Base-by-base conservation (phyloP, 2,888 invertebrate species). In the Drosophila mettleri region DNA sequence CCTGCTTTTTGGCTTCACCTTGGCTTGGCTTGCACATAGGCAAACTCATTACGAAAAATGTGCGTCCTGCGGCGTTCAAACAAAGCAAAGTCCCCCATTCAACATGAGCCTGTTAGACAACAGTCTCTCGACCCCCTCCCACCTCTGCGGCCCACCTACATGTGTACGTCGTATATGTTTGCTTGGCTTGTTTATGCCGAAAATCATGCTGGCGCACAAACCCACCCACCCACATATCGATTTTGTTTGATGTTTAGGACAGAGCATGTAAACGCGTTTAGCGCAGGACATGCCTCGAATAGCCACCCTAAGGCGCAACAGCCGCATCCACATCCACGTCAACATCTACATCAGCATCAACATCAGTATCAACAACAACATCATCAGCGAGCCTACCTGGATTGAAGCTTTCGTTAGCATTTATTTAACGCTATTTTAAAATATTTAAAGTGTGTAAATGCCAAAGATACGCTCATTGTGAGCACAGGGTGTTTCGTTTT, bases 11-110 rank as follows among this genome's bases (percentile, higher is more conserved):
- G 43, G 43, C 52, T 60, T 43, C 43, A 41, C 54, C 57, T 65
- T 10, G 45, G 69, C 51, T 69, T 52, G 65, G 65, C 67, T 29
- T 58, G 69, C 69, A 72, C 73, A 84, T 74, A 76, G 73, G 76
- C 85, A 87, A 86, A 89, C 85, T 86, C 85, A 86, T 86, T 86
- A 86, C 89, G 85, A 85, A 81, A 86, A 86, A 86, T 86, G 82
- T 81, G 82, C 74, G 89, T 86, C 83, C 83, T 84, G 83, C 88
- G 83, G 88, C 83, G 83, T 70, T 86, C 83, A 84, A 84, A 84
- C 83, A 84, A 88, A 84, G 81, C 87, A 83, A 60, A 74, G 59
- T 54, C 58, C 63, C 61, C 34, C 63, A 66, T 1, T 27, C 16
- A 27, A 67, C 88, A 71, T 66, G 53, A 55, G n/a, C n/a, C n/a